phyloP scores from a whole-genome alignment of 2,797 vertebrate genomes.

The Hipposideros larvatus region DNA sequence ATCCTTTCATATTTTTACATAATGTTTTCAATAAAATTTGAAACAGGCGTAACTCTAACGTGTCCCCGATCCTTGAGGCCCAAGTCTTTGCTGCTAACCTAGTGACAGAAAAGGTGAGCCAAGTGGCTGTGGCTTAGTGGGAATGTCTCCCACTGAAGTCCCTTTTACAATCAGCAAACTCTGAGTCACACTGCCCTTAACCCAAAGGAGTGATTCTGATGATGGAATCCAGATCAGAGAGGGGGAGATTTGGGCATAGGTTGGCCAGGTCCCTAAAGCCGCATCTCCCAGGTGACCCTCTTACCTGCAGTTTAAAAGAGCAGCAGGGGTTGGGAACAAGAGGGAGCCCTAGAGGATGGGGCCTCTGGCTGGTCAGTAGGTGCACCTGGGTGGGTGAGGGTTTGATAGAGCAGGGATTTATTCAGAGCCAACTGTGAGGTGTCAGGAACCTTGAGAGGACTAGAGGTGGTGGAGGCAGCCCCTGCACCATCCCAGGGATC shows the following conservation, averaged over 20 bases:
- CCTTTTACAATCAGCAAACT: not conserved
- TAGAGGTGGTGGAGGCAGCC: not conserved
- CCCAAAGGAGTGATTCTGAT: not conserved
- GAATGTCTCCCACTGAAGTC: not conserved
- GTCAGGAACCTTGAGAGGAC: not conserved
- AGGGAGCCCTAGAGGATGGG: no score
- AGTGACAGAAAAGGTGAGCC: not conserved
- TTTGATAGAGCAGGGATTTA: not conserved
- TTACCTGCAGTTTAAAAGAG: not conserved
- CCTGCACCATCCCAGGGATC: accelerated
- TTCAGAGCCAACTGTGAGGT: not conserved
- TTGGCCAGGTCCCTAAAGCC: not conserved
- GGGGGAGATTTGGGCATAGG: not conserved
- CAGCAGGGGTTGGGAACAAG: not conserved
- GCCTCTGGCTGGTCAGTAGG: not conserved
- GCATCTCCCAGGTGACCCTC: not conserved
- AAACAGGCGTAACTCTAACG: not conserved
- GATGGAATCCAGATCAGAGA: not conserved
- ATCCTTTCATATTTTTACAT: not conserved
- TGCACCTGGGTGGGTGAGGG: not conserved
- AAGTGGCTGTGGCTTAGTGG: not conserved
- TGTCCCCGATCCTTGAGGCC: not conserved
- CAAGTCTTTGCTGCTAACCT: not conserved
- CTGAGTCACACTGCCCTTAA: not conserved
- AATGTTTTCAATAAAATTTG: not conserved